Evolutionary conservation across 2,113 vertebrate species (phyloP).

Genomic region (Pungitius pungitius): DNA sequence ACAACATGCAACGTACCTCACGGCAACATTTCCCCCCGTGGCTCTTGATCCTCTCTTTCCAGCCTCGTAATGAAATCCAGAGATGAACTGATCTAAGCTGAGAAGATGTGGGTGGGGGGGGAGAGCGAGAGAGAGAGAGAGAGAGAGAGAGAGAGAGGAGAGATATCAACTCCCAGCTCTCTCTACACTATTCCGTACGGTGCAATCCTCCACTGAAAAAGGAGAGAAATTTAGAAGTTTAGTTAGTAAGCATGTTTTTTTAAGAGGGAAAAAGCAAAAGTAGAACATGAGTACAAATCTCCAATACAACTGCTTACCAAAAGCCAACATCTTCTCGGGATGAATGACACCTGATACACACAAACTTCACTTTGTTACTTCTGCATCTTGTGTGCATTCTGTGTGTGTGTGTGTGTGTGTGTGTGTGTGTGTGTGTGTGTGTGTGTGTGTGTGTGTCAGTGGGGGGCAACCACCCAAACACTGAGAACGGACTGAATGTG

Average conservation of each 20-base stretch:
- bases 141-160: conserved; percentile 26
- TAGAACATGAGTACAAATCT: conserved; percentile 59
- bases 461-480: too few species aligned
- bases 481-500: too few species aligned
- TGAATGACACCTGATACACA: conserved; percentile 57
- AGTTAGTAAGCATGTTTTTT: conserved; percentile 5
- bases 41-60: conserved; percentile 33
- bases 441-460: too few species aligned
- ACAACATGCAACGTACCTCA: conserved; percentile 65
- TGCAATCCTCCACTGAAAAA: conserved; percentile 67
- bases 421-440: too few species aligned
- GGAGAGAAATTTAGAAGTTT: conserved; percentile 45
- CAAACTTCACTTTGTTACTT: conserved; percentile 14
- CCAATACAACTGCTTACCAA: conserved; percentile 68
- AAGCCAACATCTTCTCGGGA: conserved; percentile 67
- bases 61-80: conserved; percentile 49
- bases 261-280: conserved; percentile 28
- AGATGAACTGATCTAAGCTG: conserved; percentile 48
- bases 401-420: not conserved
- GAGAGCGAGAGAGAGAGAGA: conserved; percentile 30
- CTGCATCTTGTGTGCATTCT: not conserved
- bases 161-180: conserved; percentile 49
- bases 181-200: conserved; percentile 61
- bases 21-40: conserved; percentile 18
- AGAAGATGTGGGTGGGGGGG: conserved; percentile 44